A percentile compares a stretch with the other conserved stretches of the same genome.
Conservation (phyloP, 2,888 invertebrate genomes). For the Rotaria sp. region DNA sequence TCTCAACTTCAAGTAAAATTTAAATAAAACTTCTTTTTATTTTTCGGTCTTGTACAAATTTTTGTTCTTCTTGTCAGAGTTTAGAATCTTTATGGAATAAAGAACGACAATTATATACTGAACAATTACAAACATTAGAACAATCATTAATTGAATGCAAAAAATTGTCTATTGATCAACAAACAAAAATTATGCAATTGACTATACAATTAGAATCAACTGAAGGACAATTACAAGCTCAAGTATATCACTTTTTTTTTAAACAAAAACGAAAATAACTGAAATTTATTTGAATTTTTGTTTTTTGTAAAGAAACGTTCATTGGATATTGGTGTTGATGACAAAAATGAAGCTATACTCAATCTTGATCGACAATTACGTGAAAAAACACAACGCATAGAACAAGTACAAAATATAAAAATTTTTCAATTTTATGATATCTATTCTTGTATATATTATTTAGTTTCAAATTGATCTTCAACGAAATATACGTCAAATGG, state of each 20-base stretch:
- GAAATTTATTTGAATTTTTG: background rate
- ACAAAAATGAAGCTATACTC: background rate
- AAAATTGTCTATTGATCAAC: background rate
- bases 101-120: background rate
- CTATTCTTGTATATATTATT: too few relatives aligned
- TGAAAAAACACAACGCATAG: background rate
- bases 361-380: background rate
- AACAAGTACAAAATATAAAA: background rate
- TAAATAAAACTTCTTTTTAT: background rate
- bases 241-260: background rate
- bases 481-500: background rate
- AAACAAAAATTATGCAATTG: background rate
- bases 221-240: background rate
- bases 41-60: too few relatives aligned
- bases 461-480: background rate
- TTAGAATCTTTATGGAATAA: background rate
- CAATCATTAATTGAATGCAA: background rate
- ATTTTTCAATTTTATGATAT: too few relatives aligned
- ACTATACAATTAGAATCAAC: background rate
- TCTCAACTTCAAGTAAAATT: background rate
- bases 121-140: slow-evolving; percentile 3
- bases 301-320: background rate
- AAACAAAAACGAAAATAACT: background rate
- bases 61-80: background rate
- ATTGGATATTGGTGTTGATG: background rate